Conservation (phyloP, 2,797 vertebrate species). For the Tangara arthus region DNA sequence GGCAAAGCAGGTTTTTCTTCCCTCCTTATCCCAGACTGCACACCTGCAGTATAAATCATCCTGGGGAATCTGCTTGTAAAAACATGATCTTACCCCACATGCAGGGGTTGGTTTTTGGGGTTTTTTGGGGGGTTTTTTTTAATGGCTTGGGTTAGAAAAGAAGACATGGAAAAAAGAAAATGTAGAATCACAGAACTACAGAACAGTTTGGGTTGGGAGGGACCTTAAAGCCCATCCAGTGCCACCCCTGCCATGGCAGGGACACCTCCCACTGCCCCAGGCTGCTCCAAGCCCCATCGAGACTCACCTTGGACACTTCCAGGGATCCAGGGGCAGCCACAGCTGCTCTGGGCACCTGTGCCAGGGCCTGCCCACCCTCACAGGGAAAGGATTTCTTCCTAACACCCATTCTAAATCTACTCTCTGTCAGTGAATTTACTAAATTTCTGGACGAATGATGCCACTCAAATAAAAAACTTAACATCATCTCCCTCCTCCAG, state of each 20-base stretch:
- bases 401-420: not conserved
- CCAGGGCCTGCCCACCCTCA: not conserved
- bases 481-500: not conserved
- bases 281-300: rapidly evolving
- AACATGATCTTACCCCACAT: constrained; percentile 34
- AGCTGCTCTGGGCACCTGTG: not conserved
- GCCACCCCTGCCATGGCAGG: not conserved
- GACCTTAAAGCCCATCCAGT: not conserved
- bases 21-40: constrained; percentile 19
- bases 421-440: not conserved
- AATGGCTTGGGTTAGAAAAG: not conserved
- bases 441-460: not conserved
- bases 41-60: constrained; percentile 64
- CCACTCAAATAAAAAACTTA: not conserved
- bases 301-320: not conserved
- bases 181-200: not conserved
- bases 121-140: not conserved
- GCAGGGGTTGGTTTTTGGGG: not conserved
- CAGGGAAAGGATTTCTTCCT: not conserved
- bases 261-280: not conserved
- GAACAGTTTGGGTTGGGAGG: not conserved
- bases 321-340: not conserved
- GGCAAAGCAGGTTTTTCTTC: constrained; percentile 24
- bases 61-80: constrained; percentile 32
- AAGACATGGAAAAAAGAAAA: not conserved